Base-by-base conservation (phyloP, 2,797 vertebrate species). In the Anolis apletophallus region DNA sequence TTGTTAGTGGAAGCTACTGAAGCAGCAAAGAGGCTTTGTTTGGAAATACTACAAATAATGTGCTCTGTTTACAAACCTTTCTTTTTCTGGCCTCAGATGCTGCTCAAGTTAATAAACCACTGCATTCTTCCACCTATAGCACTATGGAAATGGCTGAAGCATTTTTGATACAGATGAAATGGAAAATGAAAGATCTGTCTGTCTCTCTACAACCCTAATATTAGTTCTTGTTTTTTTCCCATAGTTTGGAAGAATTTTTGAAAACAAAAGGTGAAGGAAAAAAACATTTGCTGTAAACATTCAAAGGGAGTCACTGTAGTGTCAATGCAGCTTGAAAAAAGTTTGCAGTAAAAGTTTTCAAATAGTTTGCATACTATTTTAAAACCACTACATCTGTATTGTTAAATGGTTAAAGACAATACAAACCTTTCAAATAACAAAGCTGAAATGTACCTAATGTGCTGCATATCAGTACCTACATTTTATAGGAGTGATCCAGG, bases 21-120 rank as follows among this genome's bases (percentile, higher is more conserved):
- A 81, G 13, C 32, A 82, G 71, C 19, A 82, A 57, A 88, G 85
- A 89, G 74, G 80, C 88, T 52, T 84, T 88, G 79, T 83, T 90
- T 89, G 83, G 72, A 91, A 94, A 88, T 90, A 88, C 68, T 89
- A 91, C 88, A 92, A 92, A 90, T 19, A 87, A 61, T 5, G 61
- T 93, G 86, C 89, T 87, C 36, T 90, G 75, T 95, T 96, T 96
- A 98, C 98, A 97, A 97, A 98, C 97, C 98, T 98, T 96, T 71
- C 90, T 86, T 91, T 92, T 92, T 74, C 94, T 87, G 88, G 95
- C 92, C 92, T 91, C 88, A 92, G 93, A 94, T 94, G 85, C 64
- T 85, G 90, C 92, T 87, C 83, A 90, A 84, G 90, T 84, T 87
- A 91, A 90, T 95, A 92, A 95, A 90, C 85, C 91, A 93, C 95